Percentiles rank a stretch among this genome's conserved stretches.
These are phyloP conservation scores for Tretioscincus oriximinensis DNA, from an alignment of 2,113 vertebrate species.

Conservation along the genomic window DNA sequence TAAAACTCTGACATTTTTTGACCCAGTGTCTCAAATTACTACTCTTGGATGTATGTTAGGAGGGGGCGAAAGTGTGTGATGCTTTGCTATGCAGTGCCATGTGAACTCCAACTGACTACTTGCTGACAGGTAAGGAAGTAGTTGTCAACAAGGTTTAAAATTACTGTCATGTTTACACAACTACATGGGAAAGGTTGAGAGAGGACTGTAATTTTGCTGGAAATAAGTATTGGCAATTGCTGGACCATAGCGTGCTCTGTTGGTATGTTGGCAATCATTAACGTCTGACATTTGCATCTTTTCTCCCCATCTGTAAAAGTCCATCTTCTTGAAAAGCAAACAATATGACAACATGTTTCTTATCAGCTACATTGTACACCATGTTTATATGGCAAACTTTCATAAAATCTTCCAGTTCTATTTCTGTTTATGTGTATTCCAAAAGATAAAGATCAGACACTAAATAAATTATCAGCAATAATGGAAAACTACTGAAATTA, in stretches of 20 bases:
- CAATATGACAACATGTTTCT: background rate
- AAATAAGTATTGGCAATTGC: conserved; percentile 49
- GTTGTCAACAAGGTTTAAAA: conserved; percentile 64
- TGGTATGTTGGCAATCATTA: conserved; percentile 51
- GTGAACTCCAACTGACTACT: conserved; percentile 42
- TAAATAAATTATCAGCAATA: conserved; percentile 8
- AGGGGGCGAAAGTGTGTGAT: background rate
- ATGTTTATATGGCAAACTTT: conserved; percentile 18
- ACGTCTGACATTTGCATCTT: conserved; percentile 57
- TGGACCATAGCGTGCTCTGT: conserved; percentile 25
- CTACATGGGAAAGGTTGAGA: conserved; percentile 21
- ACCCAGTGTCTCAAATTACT: conserved; percentile 14
- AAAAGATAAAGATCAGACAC: background rate
- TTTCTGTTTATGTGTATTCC: background rate
- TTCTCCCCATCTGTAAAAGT: conserved; percentile 29
- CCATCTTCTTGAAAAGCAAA: conserved; percentile 40
- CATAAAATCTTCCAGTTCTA: background rate
- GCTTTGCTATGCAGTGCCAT: conserved; percentile 11
- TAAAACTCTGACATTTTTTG: conserved; percentile 33
- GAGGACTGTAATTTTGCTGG: conserved; percentile 42
- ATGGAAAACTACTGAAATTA: background rate
- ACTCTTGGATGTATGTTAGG: background rate
- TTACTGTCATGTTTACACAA: conserved; percentile 57
- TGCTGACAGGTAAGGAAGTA: conserved; percentile 41
- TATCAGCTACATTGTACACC: conserved; percentile 35